phyloP scores from a whole-genome alignment of 2,888 invertebrate species.

The Agelastica alni region DNA sequence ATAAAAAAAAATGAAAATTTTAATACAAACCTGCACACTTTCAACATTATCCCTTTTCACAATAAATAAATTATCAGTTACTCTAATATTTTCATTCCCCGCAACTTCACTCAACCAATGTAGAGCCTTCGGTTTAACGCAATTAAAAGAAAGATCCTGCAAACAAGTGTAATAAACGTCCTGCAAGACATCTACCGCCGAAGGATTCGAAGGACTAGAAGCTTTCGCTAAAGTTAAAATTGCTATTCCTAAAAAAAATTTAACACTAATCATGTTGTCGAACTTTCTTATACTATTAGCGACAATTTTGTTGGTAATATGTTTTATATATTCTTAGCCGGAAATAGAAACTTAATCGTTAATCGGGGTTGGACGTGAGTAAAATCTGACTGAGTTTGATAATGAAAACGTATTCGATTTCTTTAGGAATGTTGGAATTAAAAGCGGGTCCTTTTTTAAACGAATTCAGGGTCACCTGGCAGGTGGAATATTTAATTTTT shows the following conservation, averaged over 20 bases:
- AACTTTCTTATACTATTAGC: constrained; percentile 30
- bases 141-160: constrained; percentile 70
- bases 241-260: constrained; percentile 37
- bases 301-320: constrained; percentile 26
- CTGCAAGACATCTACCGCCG: constrained; percentile 67
- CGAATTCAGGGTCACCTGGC: too few species aligned
- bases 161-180: constrained; percentile 72
- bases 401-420: constrained; percentile 51
- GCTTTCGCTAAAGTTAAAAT: constrained; percentile 33
- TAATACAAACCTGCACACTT: constrained; percentile 31
- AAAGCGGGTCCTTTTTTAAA: constrained; percentile 5
- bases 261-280: constrained; percentile 40
- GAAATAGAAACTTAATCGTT: constrained; percentile 56
- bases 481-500: too few species aligned
- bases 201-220: constrained; percentile 43
- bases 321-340: constrained; percentile 52
- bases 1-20: too few species aligned
- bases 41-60: constrained; percentile 64
- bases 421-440: constrained; percentile 20
- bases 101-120: constrained; percentile 73
- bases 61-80: constrained; percentile 77
- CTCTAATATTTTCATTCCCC: constrained; percentile 70
- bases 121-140: constrained; percentile 78
- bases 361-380: constrained; percentile 54
- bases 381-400: constrained; percentile 24